A percentile compares a stretch with the other conserved stretches of the same genome.
phyloP scores from a whole-genome alignment of 2,797 vertebrate genomes.

The Falco peregrinus region DNA sequence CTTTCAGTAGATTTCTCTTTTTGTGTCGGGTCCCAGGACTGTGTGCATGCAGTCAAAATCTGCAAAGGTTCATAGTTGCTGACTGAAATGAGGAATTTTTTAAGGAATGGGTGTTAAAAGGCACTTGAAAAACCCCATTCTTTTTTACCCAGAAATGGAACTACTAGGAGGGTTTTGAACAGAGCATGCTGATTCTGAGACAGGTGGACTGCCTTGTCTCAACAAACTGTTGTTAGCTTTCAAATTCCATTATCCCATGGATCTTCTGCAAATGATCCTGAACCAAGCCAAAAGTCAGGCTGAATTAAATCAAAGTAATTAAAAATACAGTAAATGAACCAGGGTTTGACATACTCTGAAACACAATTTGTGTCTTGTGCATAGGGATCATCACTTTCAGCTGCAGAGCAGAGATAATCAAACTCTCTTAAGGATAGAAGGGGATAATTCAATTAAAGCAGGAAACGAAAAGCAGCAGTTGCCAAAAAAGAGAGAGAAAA shows the following conservation, averaged over 20 bases:
- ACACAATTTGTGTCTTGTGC: not conserved
- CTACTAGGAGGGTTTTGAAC: not conserved
- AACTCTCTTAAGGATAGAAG: not conserved
- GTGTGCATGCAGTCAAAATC: not conserved
- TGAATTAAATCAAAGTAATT: not conserved
- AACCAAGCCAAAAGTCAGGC: not conserved
- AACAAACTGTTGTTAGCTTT: not conserved
- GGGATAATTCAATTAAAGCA: not conserved
- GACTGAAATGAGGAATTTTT: not conserved
- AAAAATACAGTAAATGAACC: not conserved
- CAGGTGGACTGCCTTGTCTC: not conserved
- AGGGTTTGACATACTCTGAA: not conserved
- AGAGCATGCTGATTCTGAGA: not conserved
- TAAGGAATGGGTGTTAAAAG: not conserved
- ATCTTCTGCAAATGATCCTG: not conserved
- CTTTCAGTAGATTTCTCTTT: not conserved
- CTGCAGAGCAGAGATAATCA: not conserved
- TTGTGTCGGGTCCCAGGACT: not conserved
- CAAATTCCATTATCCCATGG: not conserved
- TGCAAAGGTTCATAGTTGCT: not conserved
- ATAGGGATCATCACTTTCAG: not conserved
- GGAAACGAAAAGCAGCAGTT: not conserved
- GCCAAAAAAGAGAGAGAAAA: not conserved
- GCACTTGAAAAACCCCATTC: not conserved
- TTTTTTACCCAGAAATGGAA: not conserved